Percentiles rank a stretch among this genome's conserved stretches.
Evolutionary conservation across 1,140 invertebrate genomes (phyloP).

Genomic region (Neodiprion lecontei): DNA sequence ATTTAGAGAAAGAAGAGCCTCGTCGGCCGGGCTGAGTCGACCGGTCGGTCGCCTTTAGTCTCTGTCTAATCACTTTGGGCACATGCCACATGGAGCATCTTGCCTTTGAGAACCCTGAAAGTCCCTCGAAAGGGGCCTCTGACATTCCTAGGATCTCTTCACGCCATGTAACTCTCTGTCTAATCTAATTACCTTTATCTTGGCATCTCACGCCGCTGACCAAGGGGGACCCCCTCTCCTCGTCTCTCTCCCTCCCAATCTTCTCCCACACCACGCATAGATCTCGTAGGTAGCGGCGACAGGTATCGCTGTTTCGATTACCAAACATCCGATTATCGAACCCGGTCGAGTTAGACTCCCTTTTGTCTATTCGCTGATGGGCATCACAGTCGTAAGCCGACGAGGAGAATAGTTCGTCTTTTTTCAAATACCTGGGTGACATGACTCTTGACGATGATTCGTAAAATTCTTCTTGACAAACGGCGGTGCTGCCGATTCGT

Average conservation of each 20-base stretch:
- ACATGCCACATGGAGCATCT: background rate
- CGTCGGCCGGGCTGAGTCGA: background rate
- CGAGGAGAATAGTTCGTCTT: too few species aligned
- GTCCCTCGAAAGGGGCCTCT: background rate
- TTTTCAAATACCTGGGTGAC: too few species aligned
- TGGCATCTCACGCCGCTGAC: slow-evolving; percentile 2
- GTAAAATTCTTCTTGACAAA: too few species aligned
- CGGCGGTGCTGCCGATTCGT: too few species aligned
- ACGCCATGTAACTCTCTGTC: slow-evolving; percentile 6
- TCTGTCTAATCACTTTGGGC: background rate
- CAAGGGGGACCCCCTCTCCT: slow-evolving; percentile 2
- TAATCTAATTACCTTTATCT: slow-evolving; percentile 8
- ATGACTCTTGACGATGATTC: too few species aligned
- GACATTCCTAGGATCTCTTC: slow-evolving; percentile 7
- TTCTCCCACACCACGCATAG: slow-evolving; percentile 14
- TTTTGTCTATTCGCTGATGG: background rate
- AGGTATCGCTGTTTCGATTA: background rate
- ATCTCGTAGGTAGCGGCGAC: background rate
- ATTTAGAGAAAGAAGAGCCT: background rate
- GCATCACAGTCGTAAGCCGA: too few species aligned
- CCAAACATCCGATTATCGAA: background rate
- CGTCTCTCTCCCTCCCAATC: slow-evolving; percentile 15
- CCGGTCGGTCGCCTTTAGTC: slow-evolving; percentile 3
- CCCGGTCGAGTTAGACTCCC: background rate
- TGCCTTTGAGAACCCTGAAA: background rate